Evolutionary conservation across 2,797 vertebrate species (phyloP).

Genomic region (Botia kubotai): DNA sequence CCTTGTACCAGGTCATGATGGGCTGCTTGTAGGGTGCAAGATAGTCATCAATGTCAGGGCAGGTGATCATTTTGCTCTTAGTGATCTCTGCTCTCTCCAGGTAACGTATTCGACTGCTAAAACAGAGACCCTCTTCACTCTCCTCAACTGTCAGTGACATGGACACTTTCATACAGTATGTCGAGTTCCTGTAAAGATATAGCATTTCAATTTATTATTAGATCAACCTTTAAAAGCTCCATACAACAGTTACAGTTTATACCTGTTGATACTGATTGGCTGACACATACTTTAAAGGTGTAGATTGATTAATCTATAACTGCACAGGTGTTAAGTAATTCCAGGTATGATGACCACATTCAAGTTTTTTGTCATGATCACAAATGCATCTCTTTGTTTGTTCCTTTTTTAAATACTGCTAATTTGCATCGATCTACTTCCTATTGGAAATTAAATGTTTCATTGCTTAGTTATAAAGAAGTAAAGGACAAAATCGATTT

Average conservation of each 20-base stretch:
- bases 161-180: conserved; percentile 98
- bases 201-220: conserved; percentile 39
- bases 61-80: conserved; percentile 91
- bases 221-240: conserved; percentile 41
- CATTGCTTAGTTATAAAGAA: no score
- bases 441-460: no score
- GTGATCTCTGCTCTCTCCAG: conserved; percentile 94
- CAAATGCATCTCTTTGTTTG: no score
- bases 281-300: background rate
- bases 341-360: background rate
- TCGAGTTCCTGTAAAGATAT: conserved; percentile 86
- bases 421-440: no score
- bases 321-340: background rate
- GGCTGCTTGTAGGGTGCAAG: conserved; percentile 86
- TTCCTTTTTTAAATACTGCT: no score
- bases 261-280: background rate
- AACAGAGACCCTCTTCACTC: conserved; percentile 91
- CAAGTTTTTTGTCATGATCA: no score
- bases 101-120: conserved; percentile 92
- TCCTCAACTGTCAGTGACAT: conserved; percentile 95
- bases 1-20: conserved; percentile 96
- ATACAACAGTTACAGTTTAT: background rate
- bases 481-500: no score
- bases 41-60: conserved; percentile 93
- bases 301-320: background rate